Base-by-base conservation (phyloP, 1,140 invertebrate species). In the Adoxophyes honmai region DNA sequence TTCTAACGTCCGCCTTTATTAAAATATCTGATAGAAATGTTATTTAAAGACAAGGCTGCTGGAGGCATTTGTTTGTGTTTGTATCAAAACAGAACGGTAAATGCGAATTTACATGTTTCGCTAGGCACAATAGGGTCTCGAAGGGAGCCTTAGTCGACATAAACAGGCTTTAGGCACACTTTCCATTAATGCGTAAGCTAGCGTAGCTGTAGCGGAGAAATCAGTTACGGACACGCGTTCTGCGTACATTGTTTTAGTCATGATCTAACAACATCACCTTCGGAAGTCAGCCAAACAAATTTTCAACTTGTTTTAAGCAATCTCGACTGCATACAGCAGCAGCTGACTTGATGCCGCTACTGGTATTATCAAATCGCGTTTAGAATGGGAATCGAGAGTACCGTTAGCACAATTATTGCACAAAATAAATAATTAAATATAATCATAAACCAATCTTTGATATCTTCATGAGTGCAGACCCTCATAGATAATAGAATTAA, bases 221-320 rank as follows among this genome's bases (percentile, higher is more conserved):
- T 48, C 42, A 48, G 42, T 48, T 48, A 48, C 42, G 42, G 42
- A 11, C 42, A 48, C 42, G 42, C 42, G 42, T 48, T 48, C 42
- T 48, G 42, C 42, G 42, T 48, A 48, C 42, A 48, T 48, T 48
- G 42, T 48, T 48, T 48, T 48, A 48, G 21, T 48, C 42, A 48
- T 48, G 42, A 48, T 48, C 11, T 28, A 33, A 48, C 16, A 21
- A 21, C 42, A 48, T 48, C 42, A 48, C 21, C 42, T 48, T 48
- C 16, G 42, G 16, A 28, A 28, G n/a, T 48, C 28, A 33, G 42
- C 39, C 3, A 44, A 44, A 10, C 21, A 11, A 21, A 48, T 28
- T 2, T 28, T 3, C 21, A 28, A 2, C 21, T 28, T 3, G 2
- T 28, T 28, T 6, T 28, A 3, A 28, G n/a, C n/a, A n/a, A n/a